phyloP scores from a whole-genome alignment of 2,888 invertebrate species.

The Spilarctia lutea region DNA sequence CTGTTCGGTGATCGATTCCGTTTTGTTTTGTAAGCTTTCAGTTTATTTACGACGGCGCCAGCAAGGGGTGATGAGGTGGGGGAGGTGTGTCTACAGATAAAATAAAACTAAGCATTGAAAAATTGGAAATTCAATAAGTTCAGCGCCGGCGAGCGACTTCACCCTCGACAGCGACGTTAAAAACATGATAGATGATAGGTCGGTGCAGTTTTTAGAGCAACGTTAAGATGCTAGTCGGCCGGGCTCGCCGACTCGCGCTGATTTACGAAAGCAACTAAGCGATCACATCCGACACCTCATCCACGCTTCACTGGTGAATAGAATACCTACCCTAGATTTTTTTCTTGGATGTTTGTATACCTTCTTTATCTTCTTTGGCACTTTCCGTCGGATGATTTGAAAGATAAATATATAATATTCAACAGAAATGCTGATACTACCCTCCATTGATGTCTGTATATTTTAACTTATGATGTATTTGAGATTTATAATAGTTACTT shows the following conservation, averaged over 20 bases:
- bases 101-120: conserved; percentile 58
- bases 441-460: neutral
- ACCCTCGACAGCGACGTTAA: conserved; percentile 53
- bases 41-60: conserved; percentile 35
- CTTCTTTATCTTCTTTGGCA: neutral
- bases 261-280: conserved; percentile 27
- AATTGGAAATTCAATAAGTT: conserved; percentile 73
- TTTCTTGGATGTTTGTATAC: neutral
- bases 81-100: conserved; percentile 55
- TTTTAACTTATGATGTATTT: neutral
- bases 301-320: neutral
- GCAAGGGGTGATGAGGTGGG: conserved; percentile 34
- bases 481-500: neutral
- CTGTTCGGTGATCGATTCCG: conserved; percentile 40
- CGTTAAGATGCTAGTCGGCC: conserved; percentile 11
- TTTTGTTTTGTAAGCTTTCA: conserved; percentile 43
- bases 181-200: conserved; percentile 65
- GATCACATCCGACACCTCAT: conserved; percentile 29
- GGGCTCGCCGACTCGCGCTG: conserved; percentile 28
- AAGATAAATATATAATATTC: neutral
- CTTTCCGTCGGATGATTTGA: neutral
- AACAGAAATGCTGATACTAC: too few relatives aligned
- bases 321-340: neutral
- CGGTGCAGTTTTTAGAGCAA: conserved; percentile 31
- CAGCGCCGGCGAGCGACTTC: conserved; percentile 55